Base-by-base conservation (phyloP, 2,888 invertebrate species). In the Nebria brevicollis region DNA sequence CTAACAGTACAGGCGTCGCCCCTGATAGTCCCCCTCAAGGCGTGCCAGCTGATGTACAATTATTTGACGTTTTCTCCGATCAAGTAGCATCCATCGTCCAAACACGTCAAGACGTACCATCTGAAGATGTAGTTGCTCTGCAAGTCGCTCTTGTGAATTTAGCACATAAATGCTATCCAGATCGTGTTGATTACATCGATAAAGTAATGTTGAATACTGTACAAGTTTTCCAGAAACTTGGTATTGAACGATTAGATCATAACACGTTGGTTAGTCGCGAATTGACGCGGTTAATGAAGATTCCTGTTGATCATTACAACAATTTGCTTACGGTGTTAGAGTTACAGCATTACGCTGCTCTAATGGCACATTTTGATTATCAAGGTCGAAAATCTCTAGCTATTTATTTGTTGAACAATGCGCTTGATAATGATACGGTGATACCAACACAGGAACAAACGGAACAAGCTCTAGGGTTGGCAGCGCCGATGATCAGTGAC, bases 11-110 rank as follows among this genome's bases (percentile, higher is more conserved):
- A 25, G 72, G 80, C n/a, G 66, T 77, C 13, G 73, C 72, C 3
- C 77, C 77, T 7, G 77, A 81, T 42, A 81, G 81, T 20, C 72
- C 77, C 34, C 72, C 92, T 0, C 91, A 93, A 72, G 93, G 93
- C 66, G 94, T 95, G 85, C 95, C 96, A 41, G 92, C 94, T 82
- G 96, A 98, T 85, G 97, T 98, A 15, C 95, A 98, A 87, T 91
- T 99, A 7, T 99, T 99, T 89, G 98, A 99, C 87, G 98, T 99
- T 65, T 99, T 99, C 89, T 98, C 98, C 1, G 96, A 97, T 86
- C 99, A 99, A 90, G 97, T 99, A 3, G 96, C 98, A 0, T 95
- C 95, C 82, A 98, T 99, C 84, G 97, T 98, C 83, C 90, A 97
- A 93, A 96, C 95, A 83, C 94, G 99, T 72, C 95, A 95, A 82